These are phyloP conservation scores for Smutsia temminckii DNA, from an alignment of 2,797 vertebrate genomes.

Conservation along the genomic window DNA sequence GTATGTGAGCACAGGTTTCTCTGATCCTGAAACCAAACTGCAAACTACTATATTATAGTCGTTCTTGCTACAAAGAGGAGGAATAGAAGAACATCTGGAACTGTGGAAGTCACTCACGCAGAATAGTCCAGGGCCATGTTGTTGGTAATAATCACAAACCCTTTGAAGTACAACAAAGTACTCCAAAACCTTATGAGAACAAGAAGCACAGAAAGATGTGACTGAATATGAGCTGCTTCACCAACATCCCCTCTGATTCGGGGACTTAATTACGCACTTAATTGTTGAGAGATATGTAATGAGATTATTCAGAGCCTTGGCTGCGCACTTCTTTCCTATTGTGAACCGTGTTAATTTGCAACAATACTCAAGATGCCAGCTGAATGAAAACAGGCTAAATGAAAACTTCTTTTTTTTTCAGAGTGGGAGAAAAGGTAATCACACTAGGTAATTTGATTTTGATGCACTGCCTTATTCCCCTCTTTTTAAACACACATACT, in stretches of 20 bases:
- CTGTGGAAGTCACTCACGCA: neutral
- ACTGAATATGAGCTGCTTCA: slow-evolving; percentile 66
- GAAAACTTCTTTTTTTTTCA: slow-evolving; percentile 60
- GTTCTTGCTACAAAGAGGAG: neutral
- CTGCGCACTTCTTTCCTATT: slow-evolving; percentile 67
- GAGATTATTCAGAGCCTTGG: slow-evolving; percentile 77
- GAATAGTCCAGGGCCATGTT: neutral
- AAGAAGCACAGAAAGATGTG: slow-evolving; percentile 43
- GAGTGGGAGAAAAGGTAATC: slow-evolving; percentile 61
- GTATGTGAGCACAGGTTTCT: neutral
- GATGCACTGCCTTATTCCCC: slow-evolving; percentile 5
- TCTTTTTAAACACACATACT: slow-evolving; percentile 32
- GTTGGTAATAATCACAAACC: slow-evolving; percentile 15
- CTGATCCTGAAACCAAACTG: neutral
- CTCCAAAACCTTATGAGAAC: slow-evolving; percentile 24
- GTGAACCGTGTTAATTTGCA: slow-evolving; percentile 75
- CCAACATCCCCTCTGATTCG: slow-evolving; percentile 48
- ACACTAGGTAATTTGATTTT: slow-evolving; percentile 73
- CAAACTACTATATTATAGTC: neutral
- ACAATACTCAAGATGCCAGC: slow-evolving; percentile 48
- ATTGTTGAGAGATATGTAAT: slow-evolving; percentile 78
- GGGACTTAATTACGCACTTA: slow-evolving; percentile 79
- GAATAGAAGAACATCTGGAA: neutral
- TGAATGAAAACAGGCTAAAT: slow-evolving; percentile 72
- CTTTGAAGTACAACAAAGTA: neutral